These are phyloP conservation scores for Scomber scombrus DNA, from an alignment of 2,113 vertebrate genomes.

Conservation along the genomic window DNA sequence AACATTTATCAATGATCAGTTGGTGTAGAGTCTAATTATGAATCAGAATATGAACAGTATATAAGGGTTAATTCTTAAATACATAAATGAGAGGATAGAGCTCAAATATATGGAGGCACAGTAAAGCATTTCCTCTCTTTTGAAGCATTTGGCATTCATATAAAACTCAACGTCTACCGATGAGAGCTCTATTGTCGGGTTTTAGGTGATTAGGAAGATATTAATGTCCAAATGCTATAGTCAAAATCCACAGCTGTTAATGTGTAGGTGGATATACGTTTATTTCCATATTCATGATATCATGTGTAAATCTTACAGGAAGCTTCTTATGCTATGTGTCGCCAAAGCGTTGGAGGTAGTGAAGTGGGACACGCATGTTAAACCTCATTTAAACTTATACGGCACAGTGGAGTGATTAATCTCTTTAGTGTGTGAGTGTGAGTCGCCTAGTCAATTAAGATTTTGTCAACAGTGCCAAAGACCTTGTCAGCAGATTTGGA, in stretches of 20 bases:
- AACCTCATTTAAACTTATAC: not conserved
- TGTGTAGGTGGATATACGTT: not conserved
- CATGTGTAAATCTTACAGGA: constrained; percentile 16
- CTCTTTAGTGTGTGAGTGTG: not conserved
- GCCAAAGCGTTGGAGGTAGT: not conserved
- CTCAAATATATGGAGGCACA: not conserved
- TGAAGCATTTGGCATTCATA: constrained; percentile 7
- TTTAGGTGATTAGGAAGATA: not conserved
- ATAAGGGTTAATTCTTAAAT: constrained; percentile 8
- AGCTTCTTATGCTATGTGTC: not conserved
- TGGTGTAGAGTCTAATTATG: too few relatives aligned
- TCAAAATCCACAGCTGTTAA: not conserved
- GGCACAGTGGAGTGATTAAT: not conserved
- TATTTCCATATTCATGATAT: constrained; percentile 31
- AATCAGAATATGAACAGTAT: too few relatives aligned
- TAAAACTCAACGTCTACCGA: not conserved
- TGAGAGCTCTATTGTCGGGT: not conserved
- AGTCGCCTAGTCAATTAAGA: not conserved
- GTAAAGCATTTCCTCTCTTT: not conserved
- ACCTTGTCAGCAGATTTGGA: not conserved
- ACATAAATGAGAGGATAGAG: not conserved
- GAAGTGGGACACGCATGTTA: not conserved
- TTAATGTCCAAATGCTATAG: not conserved
- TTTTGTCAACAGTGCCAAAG: not conserved
- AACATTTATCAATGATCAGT: too few relatives aligned